These are phyloP conservation scores for Coracopsis vasa DNA, from an alignment of 2,113 vertebrate species.

Conservation along the genomic window DNA sequence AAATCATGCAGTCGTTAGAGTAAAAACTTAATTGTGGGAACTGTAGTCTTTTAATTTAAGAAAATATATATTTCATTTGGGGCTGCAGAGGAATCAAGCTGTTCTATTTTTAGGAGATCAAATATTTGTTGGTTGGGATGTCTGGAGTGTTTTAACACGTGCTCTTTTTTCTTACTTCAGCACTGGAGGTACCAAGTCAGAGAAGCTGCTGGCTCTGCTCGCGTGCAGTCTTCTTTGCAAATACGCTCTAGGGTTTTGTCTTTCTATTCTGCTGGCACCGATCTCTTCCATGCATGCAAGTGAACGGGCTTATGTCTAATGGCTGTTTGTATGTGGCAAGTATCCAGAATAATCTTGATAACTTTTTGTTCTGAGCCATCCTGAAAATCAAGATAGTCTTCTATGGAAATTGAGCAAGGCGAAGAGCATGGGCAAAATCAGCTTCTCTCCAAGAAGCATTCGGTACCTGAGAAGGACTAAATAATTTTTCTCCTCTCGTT, in stretches of 20 bases:
- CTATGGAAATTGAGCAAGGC: background rate
- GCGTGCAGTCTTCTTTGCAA: slow-evolving; percentile 31
- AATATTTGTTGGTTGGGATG: slow-evolving; percentile 3
- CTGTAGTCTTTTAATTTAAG: background rate
- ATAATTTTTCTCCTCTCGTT: slow-evolving; percentile 12
- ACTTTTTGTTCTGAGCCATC: slow-evolving; percentile 11
- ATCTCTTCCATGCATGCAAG: slow-evolving; percentile 37
- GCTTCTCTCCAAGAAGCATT: background rate
- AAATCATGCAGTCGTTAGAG: background rate
- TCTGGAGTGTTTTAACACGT: slow-evolving; percentile 36
- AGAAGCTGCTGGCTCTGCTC: slow-evolving; percentile 26
- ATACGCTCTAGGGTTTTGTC: slow-evolving; percentile 49
- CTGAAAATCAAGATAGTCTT: slow-evolving; percentile 10
- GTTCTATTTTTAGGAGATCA: background rate
- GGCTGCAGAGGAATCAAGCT: background rate
- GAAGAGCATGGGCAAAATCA: background rate
- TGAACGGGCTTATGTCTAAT: slow-evolving; percentile 47
- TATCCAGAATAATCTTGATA: slow-evolving; percentile 23
- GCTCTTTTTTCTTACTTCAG: slow-evolving; percentile 1
- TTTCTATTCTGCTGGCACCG: slow-evolving; percentile 46
- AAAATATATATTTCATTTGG: background rate
- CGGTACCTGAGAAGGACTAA: slow-evolving; percentile 52
- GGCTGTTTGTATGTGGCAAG: slow-evolving; percentile 49
- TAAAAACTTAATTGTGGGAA: slow-evolving; percentile 6
- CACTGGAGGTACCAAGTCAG: background rate